phyloP scores from a whole-genome alignment of 2,797 vertebrate genomes.

The Tenualosa thibaudeaui region DNA sequence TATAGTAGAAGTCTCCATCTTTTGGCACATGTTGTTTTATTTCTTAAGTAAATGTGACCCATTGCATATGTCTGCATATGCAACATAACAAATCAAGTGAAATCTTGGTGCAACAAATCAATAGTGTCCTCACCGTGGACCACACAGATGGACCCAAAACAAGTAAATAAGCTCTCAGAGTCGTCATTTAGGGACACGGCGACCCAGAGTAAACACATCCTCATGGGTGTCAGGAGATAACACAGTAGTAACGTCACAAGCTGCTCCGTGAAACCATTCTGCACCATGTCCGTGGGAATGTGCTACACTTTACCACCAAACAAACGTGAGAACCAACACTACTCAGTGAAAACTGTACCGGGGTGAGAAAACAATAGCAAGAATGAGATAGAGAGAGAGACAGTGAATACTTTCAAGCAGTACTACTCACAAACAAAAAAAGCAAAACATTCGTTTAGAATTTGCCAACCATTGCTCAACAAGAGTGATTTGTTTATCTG shows the following conservation, averaged over 20 bases:
- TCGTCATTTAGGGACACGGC: not conserved
- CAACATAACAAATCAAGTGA: not conserved
- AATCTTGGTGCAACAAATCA: not conserved
- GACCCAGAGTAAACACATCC: conserved; percentile 21
- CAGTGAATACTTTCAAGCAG: not conserved
- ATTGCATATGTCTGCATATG: not conserved
- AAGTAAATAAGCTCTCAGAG: not conserved
- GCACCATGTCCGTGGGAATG: not conserved
- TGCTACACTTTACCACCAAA: not conserved
- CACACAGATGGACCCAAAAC: not conserved
- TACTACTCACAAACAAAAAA: not conserved
- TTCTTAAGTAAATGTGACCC: conserved; percentile 7
- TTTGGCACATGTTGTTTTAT: not conserved
- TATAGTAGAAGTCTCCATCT: not conserved
- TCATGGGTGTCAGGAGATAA: not conserved
- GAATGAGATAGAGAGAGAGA: not conserved
- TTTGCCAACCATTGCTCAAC: not conserved
- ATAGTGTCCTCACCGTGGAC: not conserved
- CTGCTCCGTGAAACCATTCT: not conserved
- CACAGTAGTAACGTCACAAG: not conserved
- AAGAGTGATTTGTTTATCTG: not conserved
- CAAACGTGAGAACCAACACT: not conserved
- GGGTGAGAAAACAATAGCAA: not conserved
- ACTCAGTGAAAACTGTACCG: not conserved
- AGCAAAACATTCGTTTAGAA: not conserved